These are phyloP conservation scores for Oxygymnocypris stewartii DNA, from an alignment of 2,113 vertebrate species.

Conservation along the genomic window DNA sequence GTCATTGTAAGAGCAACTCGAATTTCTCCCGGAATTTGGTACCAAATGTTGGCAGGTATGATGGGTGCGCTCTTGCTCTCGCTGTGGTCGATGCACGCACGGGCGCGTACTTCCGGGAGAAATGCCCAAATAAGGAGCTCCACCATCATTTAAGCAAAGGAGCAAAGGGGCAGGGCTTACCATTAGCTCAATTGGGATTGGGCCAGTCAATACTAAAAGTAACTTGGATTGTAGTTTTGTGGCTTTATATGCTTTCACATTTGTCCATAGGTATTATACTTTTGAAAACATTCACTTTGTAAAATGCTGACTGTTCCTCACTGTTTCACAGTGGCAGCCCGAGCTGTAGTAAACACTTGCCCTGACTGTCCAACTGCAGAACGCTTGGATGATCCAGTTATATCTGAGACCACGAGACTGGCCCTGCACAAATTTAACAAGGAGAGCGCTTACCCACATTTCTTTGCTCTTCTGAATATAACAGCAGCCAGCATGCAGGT, in stretches of 20 bases:
- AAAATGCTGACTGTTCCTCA: neutral
- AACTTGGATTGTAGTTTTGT: neutral
- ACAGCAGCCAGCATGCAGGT: conserved; percentile 56
- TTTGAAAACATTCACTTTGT: neutral
- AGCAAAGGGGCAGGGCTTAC: too few relatives aligned
- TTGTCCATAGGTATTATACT: neutral
- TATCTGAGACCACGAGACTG: conserved; percentile 43
- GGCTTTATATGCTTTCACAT: neutral
- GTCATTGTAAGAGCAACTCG: too few relatives aligned
- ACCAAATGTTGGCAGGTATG: too few relatives aligned
- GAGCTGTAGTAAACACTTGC: conserved; percentile 31
- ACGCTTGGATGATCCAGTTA: conserved; percentile 38
- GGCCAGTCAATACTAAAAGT: neutral
- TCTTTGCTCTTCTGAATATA: conserved; percentile 53
- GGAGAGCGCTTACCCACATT: conserved; percentile 3
- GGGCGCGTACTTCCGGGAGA: too few relatives aligned
- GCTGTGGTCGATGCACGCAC: too few relatives aligned
- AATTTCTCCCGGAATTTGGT: too few relatives aligned
- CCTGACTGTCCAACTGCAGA: conserved; percentile 56
- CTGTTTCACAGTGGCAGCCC: conserved; percentile 48
- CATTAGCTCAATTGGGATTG: too few relatives aligned
- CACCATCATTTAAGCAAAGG: too few relatives aligned
- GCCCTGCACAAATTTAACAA: conserved; percentile 54
- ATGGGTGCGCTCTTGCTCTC: too few relatives aligned
- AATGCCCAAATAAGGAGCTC: too few relatives aligned